Evolutionary conservation across 2,797 vertebrate species (phyloP), one percentile per base, ranked within the genome.

Genomic region (Acestrorhynchus altus): DNA sequence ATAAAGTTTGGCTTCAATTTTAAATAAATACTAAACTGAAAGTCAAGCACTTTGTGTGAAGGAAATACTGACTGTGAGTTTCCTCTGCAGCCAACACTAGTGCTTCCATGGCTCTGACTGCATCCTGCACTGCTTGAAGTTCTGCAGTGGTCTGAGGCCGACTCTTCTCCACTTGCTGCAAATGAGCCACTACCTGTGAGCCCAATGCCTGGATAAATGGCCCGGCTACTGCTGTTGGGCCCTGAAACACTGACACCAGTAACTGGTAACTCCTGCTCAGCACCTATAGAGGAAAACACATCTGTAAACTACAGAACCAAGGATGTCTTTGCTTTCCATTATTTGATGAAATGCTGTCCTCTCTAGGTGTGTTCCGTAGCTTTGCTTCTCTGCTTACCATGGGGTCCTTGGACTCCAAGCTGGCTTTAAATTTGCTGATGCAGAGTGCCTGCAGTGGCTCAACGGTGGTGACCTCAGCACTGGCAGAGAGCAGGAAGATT

Each of bases 221-320:
- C 57, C 94, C 91, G 1, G 95, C 92, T 31, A 96, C 83, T 0
- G 64, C 77, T 57, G 86, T 86, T 1, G 90, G 94, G 86, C 92
- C 92, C 89, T 96, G 96, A 79, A 98, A 97, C 87, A 98, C 90
- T 7, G 95, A 94, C 12, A 92, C 90, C 9, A 98, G 85, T 80
- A 98, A 90, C 91, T 96, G 96, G 87, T 92, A 94, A 88, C 94
- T 95, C 44, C 93, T 94, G 82, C 81, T 91, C 81, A 94, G 92
- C 3, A 96, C 94, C 97, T 98, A 88, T n/a, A 82, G 22, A 47
- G n/a, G 28, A 49, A 49, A 68, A 46, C n/a, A n/a, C n/a, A n/a
- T n/a, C n/a, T n/a, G n/a, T n/a, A n/a, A n/a, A n/a, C n/a, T n/a
- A n/a, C n/a, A n/a, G n/a, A n/a, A n/a, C n/a, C n/a, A n/a, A n/a